Percentiles rank a stretch among this genome's conserved stretches.
Conservation (phyloP, 2,888 invertebrate genomes). For the Nemotelus nigrinus region DNA sequence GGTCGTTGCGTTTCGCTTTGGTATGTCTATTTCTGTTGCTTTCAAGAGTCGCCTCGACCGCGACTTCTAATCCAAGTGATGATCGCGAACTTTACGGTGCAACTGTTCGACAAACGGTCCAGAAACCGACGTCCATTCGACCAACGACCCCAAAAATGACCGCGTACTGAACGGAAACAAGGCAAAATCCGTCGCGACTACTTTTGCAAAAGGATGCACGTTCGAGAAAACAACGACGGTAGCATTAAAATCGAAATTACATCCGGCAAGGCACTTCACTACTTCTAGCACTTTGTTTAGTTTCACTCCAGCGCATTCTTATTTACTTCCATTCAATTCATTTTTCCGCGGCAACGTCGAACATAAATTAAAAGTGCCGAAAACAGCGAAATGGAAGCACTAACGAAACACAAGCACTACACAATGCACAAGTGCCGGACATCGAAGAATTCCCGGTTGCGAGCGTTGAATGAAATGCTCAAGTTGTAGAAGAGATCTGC, state of each 20-base stretch:
- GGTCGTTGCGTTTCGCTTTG: constrained; percentile 1
- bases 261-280: constrained; percentile 37
- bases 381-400: neutral
- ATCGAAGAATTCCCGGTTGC: neutral
- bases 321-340: neutral
- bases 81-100: neutral
- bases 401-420: constrained; percentile 7
- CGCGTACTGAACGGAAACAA: neutral
- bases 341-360: neutral
- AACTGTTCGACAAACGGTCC: constrained; percentile 4
- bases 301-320: constrained; percentile 20
- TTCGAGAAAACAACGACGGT: neutral
- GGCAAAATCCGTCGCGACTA: too few relatives aligned
- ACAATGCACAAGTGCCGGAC: constrained; percentile 31
- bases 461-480: neutral
- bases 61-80: neutral
- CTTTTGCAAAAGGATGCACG: too few relatives aligned
- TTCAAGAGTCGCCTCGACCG: neutral
- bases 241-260: constrained; percentile 5
- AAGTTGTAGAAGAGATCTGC: neutral
- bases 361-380: too few relatives aligned
- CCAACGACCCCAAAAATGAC: neutral
- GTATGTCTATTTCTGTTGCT: neutral
- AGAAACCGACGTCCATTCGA: constrained; percentile 1
- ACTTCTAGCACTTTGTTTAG: neutral